These are phyloP conservation scores for Sinocyclocheilus maitianheensis DNA, from an alignment of 2,113 vertebrate species.

Conservation along the genomic window DNA sequence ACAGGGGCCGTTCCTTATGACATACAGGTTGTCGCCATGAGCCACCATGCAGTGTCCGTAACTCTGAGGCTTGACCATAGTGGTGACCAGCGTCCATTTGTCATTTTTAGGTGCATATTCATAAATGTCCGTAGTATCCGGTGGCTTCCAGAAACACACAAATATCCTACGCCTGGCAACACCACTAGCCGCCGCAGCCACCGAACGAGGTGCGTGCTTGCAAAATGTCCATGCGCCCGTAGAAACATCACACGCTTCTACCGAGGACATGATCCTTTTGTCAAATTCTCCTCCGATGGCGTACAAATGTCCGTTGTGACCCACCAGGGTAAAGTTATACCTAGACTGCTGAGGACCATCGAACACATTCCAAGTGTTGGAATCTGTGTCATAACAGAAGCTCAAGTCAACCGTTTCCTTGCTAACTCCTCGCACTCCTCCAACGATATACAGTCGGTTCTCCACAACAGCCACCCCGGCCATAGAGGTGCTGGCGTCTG, in stretches of 20 bases:
- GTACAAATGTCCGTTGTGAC: conserved; percentile 81
- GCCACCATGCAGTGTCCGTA: conserved; percentile 96
- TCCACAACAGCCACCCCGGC: conserved; percentile 87
- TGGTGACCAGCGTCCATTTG: conserved; percentile 78
- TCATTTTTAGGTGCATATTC: conserved; percentile 79
- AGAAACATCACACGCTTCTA: conserved; percentile 81
- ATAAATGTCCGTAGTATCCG: conserved; percentile 86
- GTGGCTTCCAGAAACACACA: conserved; percentile 89
- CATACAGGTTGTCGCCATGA: conserved; percentile 88
- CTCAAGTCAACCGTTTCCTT: conserved; percentile 87
- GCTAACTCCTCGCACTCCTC: conserved; percentile 83
- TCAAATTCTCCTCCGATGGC: conserved; percentile 87
- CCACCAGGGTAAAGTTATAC: conserved; percentile 83
- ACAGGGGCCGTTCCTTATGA: conserved; percentile 90
- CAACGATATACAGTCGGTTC: conserved; percentile 90
- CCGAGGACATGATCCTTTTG: conserved; percentile 77
- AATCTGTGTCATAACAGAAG: conserved; percentile 84
- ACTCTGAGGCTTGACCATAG: conserved; percentile 84
- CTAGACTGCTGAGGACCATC: conserved; percentile 87
- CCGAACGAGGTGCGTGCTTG: conserved; percentile 80
- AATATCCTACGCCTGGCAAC: conserved; percentile 87
- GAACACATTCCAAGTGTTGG: conserved; percentile 81
- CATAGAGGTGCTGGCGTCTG: conserved; percentile 87
- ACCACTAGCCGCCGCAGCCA: conserved; percentile 80
- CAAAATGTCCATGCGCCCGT: conserved; percentile 80